Base-by-base conservation (phyloP, 2,797 vertebrate species). In the Halcyon badia region DNA sequence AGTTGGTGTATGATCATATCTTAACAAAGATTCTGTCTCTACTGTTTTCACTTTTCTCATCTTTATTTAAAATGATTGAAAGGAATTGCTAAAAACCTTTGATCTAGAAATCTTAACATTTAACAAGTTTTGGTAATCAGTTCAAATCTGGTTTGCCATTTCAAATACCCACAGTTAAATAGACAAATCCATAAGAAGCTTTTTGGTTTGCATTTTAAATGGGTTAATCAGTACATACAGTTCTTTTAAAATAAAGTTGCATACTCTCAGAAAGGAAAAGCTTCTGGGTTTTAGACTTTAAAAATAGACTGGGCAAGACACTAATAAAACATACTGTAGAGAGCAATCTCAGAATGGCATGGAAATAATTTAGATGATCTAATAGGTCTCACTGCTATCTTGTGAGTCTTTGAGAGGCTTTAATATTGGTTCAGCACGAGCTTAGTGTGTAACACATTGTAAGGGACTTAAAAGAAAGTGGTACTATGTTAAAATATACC, bases 321-420 rank as follows among this genome's bases (percentile, higher is more conserved):
- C 57, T 83, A 95, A 95, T 87, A 94, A 97, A 96, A 87, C 76
- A 88, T 79, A 77, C 82, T 89, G 91, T 41, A 81, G 83, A 68
- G 78, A 87, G 64, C 89, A 78, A 94, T 89, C 93, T 95, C 71
- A 71, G 72, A 95, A 95, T 90, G 95, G 90, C 95, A 92, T 87
- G 93, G 93, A 96, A 95, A 72, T 97, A 94, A 95, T 95, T 95
- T 54, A 91, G 91, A 95, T 97, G 86, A 91, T 90, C 93, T 97
- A 93, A 96, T 72, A 95, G 83, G 86, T 69, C 93, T 93, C 71
- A 42, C 42, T 86, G 66, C 90, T 92, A 17, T 93, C 81, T 82
- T 88, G 52, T 84, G 76, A 89, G 64, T 78, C 61, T 83, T 83
- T 75, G 42, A 73, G 80, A 87, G 83, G 54, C 80, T 87, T 83